Conservation (phyloP, 1,140 invertebrate genomes). For the Drosophila ercepeae region DNA sequence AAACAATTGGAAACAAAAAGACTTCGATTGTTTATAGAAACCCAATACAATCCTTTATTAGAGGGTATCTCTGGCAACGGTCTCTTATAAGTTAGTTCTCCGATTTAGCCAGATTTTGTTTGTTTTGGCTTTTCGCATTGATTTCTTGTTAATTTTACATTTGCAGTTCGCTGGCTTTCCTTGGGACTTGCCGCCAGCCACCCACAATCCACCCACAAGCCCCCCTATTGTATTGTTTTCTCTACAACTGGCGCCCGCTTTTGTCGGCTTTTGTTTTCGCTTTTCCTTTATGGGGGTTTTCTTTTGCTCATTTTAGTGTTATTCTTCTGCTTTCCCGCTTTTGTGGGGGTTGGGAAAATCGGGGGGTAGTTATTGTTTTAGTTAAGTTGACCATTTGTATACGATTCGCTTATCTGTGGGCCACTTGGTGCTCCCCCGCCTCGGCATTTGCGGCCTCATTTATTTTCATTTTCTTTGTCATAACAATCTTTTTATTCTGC, state of each 20-base stretch:
- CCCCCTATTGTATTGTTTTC: constrained; percentile 30
- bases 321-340: constrained; percentile 31
- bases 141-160: constrained; percentile 81
- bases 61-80: constrained; percentile 16
- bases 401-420: constrained; percentile 72
- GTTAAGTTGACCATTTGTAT: constrained; percentile 82
- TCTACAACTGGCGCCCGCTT: constrained; percentile 57
- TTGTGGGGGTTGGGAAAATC: background rate
- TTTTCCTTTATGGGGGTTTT: constrained; percentile 63
- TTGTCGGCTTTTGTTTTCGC: constrained; percentile 66
- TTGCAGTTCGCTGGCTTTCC: constrained; percentile 73
- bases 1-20: no score
- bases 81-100: background rate
- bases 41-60: background rate
- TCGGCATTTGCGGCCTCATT: constrained; percentile 76
- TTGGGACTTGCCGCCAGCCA: constrained; percentile 11
- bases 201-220: background rate
- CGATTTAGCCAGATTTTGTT: constrained; percentile 45
- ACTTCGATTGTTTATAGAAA: no score
- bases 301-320: constrained; percentile 63
- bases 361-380: constrained; percentile 70
- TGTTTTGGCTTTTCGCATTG: constrained; percentile 67
- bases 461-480: constrained; percentile 81
- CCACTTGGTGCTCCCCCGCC: constrained; percentile 7
- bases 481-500: constrained; percentile 72